Percentiles rank a stretch among this genome's conserved stretches.
Evolutionary conservation across 2,113 vertebrate genomes (phyloP).

Genomic region (Alethe diademata): DNA sequence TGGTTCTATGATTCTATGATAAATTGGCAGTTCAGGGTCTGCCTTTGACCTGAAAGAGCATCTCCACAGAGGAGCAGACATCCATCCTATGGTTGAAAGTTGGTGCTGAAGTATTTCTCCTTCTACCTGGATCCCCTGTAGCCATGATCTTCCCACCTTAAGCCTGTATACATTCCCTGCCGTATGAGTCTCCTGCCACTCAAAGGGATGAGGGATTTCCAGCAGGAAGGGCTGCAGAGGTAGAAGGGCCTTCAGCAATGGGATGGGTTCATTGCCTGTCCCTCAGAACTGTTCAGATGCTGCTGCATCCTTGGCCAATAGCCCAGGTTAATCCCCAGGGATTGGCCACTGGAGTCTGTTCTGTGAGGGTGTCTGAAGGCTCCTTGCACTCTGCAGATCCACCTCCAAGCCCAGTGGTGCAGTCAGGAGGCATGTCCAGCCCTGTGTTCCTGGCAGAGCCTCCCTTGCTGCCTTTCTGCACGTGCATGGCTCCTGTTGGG

Average conservation of each 20-base stretch:
- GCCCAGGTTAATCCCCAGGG: not conserved
- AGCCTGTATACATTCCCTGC: accelerated
- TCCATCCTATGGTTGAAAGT: not conserved
- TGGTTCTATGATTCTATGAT: not conserved
- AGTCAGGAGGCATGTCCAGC: not conserved
- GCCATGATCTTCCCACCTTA: not conserved
- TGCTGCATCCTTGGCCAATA: not conserved
- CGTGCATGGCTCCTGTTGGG: not conserved
- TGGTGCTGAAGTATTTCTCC: not conserved
- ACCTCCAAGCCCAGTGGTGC: not conserved
- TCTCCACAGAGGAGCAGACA: not conserved
- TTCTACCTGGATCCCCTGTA: not conserved
- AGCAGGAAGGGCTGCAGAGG: not conserved
- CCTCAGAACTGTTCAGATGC: not conserved
- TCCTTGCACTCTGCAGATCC: not conserved
- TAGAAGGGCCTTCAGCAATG: not conserved
- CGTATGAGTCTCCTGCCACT: not conserved
- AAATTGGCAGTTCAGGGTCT: not conserved
- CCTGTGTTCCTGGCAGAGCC: not conserved
- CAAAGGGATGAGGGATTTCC: not conserved
- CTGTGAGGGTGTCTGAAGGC: not conserved
- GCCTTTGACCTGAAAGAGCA: not conserved
- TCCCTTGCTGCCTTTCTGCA: not conserved
- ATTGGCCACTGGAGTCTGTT: not conserved
- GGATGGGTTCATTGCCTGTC: not conserved